Conservation (phyloP, 2,797 vertebrate genomes). For the Enteromius unitaeniatus region DNA sequence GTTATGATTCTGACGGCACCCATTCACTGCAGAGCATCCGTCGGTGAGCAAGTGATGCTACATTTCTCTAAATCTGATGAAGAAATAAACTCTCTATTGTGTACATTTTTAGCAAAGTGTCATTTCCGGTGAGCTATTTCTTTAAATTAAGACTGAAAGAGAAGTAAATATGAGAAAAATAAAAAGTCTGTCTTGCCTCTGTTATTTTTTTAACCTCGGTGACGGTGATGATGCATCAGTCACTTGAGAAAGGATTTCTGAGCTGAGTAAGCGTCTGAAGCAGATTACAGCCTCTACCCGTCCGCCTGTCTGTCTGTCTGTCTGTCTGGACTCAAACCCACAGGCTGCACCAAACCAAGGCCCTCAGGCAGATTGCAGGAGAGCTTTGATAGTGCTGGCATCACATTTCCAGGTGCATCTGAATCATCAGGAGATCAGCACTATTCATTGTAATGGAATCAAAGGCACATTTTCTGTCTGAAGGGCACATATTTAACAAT, state of each 20-base stretch:
- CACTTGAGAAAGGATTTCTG: neutral
- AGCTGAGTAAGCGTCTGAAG: slow-evolving; percentile 18
- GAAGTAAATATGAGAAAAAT: too few relatives aligned
- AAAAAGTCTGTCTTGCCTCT: neutral
- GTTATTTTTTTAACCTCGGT: neutral
- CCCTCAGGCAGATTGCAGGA: neutral
- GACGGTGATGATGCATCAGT: slow-evolving; percentile 36
- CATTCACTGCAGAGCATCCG: neutral
- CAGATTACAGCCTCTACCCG: slow-evolving; percentile 18
- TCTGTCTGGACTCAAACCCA: slow-evolving; percentile 42
- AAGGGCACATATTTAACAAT: neutral
- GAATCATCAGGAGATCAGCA: neutral
- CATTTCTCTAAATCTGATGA: neutral
- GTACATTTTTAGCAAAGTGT: too few relatives aligned
- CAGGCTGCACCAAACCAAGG: slow-evolving; percentile 20
- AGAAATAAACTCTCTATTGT: too few relatives aligned
- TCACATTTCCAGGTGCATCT: slow-evolving; percentile 8
- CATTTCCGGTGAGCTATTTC: neutral
- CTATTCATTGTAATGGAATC: neutral
- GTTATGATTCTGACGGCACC: neutral
- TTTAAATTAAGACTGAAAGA: neutral
- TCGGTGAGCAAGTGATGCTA: neutral
- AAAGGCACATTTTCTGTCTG: neutral
- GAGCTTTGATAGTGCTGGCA: neutral
- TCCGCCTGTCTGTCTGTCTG: neutral